Evolutionary conservation across 2,888 invertebrate species (phyloP).

Genomic region (Sturmia bella): DNA sequence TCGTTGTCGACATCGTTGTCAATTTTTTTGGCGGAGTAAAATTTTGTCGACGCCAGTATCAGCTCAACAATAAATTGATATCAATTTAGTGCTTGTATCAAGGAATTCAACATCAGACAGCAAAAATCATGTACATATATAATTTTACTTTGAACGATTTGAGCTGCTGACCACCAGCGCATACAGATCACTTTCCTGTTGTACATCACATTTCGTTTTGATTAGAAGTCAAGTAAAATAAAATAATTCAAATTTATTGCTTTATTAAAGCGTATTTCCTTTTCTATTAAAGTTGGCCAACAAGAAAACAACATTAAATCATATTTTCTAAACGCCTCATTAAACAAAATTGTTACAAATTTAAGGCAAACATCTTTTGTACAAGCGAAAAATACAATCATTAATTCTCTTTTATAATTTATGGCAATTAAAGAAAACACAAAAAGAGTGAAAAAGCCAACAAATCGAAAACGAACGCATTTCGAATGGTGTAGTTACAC

Average conservation of each 20-base stretch:
- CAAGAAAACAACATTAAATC: constrained; percentile 20
- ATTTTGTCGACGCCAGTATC: no score
- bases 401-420: constrained; percentile 51
- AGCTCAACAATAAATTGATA: no score
- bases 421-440: constrained; percentile 34
- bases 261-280: constrained; percentile 53
- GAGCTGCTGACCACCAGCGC: no score
- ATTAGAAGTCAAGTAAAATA: not conserved
- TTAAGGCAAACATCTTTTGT: constrained; percentile 15
- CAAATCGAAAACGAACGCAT: not conserved
- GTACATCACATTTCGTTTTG: not conserved
- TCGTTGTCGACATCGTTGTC: no score
- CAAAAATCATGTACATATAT: no score
- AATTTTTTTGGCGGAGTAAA: no score
- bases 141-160: no score
- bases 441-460: constrained; percentile 22
- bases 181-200: not conserved
- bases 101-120: no score
- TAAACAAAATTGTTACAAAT: constrained; percentile 59
- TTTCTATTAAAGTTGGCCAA: constrained; percentile 18
- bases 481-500: constrained; percentile 32
- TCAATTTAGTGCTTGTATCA: no score
- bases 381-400: constrained; percentile 1
- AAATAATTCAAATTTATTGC: constrained; percentile 5
- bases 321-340: constrained; percentile 53